Conservation (phyloP, 2,113 vertebrate genomes). For the Mesembrinibis cayennensis region DNA sequence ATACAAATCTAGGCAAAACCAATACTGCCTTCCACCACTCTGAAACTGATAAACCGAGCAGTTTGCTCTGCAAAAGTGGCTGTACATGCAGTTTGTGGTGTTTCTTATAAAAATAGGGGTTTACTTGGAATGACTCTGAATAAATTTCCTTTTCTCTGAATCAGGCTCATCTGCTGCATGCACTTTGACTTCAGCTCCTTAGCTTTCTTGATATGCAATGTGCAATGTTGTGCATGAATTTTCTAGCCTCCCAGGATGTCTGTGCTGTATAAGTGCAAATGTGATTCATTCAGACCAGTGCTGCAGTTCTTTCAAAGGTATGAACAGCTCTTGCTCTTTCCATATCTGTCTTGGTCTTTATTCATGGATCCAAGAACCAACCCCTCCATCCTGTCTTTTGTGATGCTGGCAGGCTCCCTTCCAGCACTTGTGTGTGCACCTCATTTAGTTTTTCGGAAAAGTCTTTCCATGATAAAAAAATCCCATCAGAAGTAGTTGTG, state of each 20-base stretch:
- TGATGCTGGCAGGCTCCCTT: not conserved
- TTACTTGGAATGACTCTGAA: constrained; percentile 1
- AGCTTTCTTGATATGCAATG: not conserved
- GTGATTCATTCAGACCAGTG: not conserved
- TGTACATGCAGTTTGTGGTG: not conserved
- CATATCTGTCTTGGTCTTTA: not conserved
- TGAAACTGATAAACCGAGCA: not conserved
- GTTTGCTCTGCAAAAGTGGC: not conserved
- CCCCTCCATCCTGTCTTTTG: not conserved
- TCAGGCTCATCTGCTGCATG: not conserved
- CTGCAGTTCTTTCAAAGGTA: not conserved
- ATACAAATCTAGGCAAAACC: not conserved
- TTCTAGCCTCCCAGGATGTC: not conserved
- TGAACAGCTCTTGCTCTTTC: not conserved
- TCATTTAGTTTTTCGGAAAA: not conserved
- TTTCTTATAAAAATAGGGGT: not conserved
- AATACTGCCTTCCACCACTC: not conserved
- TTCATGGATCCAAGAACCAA: not conserved
- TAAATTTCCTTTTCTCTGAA: not conserved
- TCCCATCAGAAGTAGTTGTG: not conserved
- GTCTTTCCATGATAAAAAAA: not conserved
- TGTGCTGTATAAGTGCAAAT: not conserved
- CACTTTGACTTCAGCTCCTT: not conserved
- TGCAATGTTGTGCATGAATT: not conserved
- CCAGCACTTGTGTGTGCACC: not conserved